A percentile compares a stretch with the other conserved stretches of the same genome.
phyloP scores from a whole-genome alignment of 2,888 invertebrate genomes.

The Synanthedon myopaeformis region DNA sequence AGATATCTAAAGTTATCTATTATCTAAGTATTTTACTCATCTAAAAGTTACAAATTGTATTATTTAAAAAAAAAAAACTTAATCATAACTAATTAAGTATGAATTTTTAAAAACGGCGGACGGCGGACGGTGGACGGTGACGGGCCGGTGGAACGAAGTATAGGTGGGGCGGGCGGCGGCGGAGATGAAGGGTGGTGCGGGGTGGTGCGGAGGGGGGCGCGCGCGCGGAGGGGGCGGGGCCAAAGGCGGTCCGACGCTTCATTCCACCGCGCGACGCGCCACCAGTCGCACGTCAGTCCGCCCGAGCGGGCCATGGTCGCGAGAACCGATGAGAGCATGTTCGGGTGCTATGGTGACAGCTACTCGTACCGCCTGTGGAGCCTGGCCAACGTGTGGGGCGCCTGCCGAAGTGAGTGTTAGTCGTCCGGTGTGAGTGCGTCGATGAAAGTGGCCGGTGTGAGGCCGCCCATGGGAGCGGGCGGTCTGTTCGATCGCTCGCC shows the following conservation, averaged over 20 bases:
- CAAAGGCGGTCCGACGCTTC: conserved; percentile 38
- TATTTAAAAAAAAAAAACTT: not conserved
- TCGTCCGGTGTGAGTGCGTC: conserved; percentile 23
- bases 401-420: conserved; percentile 76
- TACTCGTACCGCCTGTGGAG: conserved; percentile 83
- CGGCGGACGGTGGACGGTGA: not conserved
- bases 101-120: no score
- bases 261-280: conserved; percentile 66
- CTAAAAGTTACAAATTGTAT: no score
- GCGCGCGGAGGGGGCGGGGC: conserved; percentile 21
- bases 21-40: no score
- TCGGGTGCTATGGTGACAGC: conserved; percentile 79
- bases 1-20: no score
- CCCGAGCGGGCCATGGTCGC: conserved; percentile 83
- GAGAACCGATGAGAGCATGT: conserved; percentile 83
- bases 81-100: no score
- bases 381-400: conserved; percentile 81
- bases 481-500: conserved; percentile 63
- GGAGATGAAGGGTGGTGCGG: conserved; percentile 8
- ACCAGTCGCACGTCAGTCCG: conserved; percentile 46
- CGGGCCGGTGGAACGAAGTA: conserved; percentile 25
- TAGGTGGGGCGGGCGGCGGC: conserved; percentile 30
- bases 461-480: conserved; percentile 65
- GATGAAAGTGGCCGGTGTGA: conserved; percentile 67
- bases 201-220: conserved; percentile 11